A percentile compares a stretch with the other conserved stretches of the same genome.
Conservation (phyloP, 2,888 invertebrate species). For the Koerneria pararmatus region DNA sequence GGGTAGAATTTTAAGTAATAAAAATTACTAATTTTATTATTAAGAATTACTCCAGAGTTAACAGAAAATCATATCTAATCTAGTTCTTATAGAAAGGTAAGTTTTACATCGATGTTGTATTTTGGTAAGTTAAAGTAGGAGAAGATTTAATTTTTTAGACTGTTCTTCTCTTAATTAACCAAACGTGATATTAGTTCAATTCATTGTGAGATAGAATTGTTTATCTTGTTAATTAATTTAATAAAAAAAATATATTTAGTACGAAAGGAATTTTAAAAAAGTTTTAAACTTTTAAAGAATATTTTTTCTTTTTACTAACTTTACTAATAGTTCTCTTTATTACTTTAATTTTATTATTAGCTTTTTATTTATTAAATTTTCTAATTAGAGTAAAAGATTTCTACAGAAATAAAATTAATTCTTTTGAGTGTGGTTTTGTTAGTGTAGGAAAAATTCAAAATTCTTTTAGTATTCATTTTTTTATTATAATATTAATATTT, state of each 20-base stretch:
- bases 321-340: slow-evolving; percentile 34
- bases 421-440: slow-evolving; percentile 43
- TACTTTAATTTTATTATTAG: slow-evolving; percentile 36
- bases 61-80: slow-evolving; percentile 51
- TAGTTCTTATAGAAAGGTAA: slow-evolving; percentile 47
- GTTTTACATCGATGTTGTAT: slow-evolving; percentile 52
- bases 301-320: slow-evolving; percentile 33
- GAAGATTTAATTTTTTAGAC: slow-evolving; percentile 43
- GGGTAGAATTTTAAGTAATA: slow-evolving; percentile 48
- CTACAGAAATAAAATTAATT: slow-evolving; percentile 33
- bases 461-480: slow-evolving; percentile 46
- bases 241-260: slow-evolving; percentile 39
- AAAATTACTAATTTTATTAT: slow-evolving; percentile 42
- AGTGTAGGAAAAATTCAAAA: slow-evolving; percentile 41
- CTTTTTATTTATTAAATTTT: slow-evolving; percentile 42
- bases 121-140: slow-evolving; percentile 40
- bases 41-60: slow-evolving; percentile 54
- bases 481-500: slow-evolving; percentile 43
- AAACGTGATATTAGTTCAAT: slow-evolving; percentile 52
- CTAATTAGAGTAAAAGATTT: slow-evolving; percentile 36
- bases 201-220: slow-evolving; percentile 51
- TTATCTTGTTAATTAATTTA: slow-evolving; percentile 47
- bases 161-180: slow-evolving; percentile 49
- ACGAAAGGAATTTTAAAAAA: slow-evolving; percentile 47
- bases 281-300: slow-evolving; percentile 38